These are phyloP conservation scores for Ecdyonurus torrentis DNA, from an alignment of 2,888 invertebrate species.

Conservation along the genomic window DNA sequence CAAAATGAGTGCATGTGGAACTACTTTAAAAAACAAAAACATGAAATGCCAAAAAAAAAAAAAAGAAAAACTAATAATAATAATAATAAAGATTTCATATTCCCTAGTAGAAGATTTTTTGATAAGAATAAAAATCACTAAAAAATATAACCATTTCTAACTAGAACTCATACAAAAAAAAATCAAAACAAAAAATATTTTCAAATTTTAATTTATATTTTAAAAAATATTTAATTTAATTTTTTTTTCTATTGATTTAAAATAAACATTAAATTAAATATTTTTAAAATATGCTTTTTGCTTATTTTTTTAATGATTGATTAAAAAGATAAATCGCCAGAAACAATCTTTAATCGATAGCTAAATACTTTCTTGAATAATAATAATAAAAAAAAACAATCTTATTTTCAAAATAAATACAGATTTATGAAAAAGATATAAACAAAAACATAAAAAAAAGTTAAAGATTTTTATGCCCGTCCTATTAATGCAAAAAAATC, in stretches of 20 bases:
- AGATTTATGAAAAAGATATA: background rate
- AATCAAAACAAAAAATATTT: too few species aligned
- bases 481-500: background rate
- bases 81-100: background rate
- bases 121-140: too few species aligned
- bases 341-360: background rate
- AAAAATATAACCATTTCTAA: too few species aligned
- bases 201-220: too few species aligned
- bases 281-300: too few species aligned
- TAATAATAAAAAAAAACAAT: background rate
- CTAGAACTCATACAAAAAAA: too few species aligned
- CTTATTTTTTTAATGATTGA: too few species aligned
- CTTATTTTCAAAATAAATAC: background rate
- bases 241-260: too few species aligned
- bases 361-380: background rate
- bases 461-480: background rate
- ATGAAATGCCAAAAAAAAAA: background rate
- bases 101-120: too few species aligned
- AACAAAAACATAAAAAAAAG: background rate
- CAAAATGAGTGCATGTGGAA: background rate
- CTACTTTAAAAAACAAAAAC: background rate
- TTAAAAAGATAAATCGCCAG: too few species aligned
- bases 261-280: too few species aligned
- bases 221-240: too few species aligned
- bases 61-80: background rate